These are phyloP conservation scores for Tragopan temminckii DNA, from an alignment of 2,797 vertebrate species.

Conservation along the genomic window DNA sequence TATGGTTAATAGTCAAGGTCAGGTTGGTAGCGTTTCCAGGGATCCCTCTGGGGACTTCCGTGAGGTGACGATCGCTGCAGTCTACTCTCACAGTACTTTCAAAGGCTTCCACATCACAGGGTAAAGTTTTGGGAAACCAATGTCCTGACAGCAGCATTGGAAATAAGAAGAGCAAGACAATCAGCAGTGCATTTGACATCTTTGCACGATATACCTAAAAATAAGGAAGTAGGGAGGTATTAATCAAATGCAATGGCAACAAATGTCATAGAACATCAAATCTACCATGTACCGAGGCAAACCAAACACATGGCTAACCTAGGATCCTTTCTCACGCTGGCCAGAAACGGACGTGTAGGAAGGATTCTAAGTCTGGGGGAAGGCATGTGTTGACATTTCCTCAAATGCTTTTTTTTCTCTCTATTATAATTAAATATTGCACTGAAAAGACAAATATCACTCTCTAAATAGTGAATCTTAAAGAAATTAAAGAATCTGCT, in stretches of 20 bases:
- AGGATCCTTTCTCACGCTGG: background rate
- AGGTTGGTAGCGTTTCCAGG: conserved; percentile 92
- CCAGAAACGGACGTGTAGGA: background rate
- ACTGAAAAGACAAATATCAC: background rate
- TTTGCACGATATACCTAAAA: conserved; percentile 66
- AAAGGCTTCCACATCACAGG: conserved; percentile 85
- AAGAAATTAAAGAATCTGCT: background rate
- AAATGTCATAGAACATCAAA: background rate
- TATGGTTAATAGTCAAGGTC: conserved; percentile 94
- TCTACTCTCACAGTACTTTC: conserved; percentile 85
- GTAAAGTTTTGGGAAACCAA: conserved; percentile 92
- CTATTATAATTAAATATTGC: background rate
- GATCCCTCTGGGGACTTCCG: conserved; percentile 85
- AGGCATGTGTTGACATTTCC: background rate
- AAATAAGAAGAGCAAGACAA: conserved; percentile 77
- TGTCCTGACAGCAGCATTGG: conserved; percentile 59
- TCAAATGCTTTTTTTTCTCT: background rate
- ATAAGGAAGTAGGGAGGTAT: background rate
- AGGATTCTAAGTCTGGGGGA: background rate
- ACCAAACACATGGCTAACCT: background rate
- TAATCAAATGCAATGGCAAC: background rate
- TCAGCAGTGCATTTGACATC: conserved; percentile 34
- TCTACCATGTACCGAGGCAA: background rate
- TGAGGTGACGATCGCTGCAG: conserved; percentile 88
- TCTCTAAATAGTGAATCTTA: background rate